Conservation (phyloP, 2,113 vertebrate species). For the Eurystomus gularis region DNA sequence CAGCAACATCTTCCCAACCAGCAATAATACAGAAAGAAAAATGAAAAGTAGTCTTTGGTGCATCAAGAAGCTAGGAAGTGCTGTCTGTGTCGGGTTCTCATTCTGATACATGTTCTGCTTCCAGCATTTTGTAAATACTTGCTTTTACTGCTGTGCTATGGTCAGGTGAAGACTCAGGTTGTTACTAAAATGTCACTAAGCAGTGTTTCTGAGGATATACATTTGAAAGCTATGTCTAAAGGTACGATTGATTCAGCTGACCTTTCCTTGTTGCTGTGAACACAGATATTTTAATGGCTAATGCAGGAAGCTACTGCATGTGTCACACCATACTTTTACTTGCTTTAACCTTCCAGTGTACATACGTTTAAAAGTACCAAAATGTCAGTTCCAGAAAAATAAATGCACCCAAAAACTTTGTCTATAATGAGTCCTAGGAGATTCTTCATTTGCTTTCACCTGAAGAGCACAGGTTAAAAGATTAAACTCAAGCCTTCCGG, state of each 20-base stretch:
- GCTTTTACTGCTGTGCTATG: neutral
- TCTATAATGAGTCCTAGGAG: neutral
- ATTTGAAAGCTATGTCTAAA: neutral
- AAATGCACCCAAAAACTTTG: neutral
- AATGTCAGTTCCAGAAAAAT: neutral
- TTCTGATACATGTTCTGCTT: neutral
- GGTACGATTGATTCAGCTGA: neutral
- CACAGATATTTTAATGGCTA: neutral
- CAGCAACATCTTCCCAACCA: neutral
- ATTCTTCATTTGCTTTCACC: neutral
- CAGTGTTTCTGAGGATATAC: neutral
- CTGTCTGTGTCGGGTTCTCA: neutral
- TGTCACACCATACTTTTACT: neutral
- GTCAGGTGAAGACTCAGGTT: neutral
- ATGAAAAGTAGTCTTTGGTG: neutral
- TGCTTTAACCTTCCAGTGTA: neutral
- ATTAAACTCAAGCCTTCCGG: neutral
- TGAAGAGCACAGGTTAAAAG: neutral
- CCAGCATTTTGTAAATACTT: neutral
- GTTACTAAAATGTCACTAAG: neutral
- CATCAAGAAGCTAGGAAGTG: neutral
- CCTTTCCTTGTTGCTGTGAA: neutral
- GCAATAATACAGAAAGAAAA: neutral
- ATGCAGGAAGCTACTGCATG: neutral
- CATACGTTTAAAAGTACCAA: neutral